phyloP scores from a whole-genome alignment of 2,113 vertebrate species.

The Indicator indicator region DNA sequence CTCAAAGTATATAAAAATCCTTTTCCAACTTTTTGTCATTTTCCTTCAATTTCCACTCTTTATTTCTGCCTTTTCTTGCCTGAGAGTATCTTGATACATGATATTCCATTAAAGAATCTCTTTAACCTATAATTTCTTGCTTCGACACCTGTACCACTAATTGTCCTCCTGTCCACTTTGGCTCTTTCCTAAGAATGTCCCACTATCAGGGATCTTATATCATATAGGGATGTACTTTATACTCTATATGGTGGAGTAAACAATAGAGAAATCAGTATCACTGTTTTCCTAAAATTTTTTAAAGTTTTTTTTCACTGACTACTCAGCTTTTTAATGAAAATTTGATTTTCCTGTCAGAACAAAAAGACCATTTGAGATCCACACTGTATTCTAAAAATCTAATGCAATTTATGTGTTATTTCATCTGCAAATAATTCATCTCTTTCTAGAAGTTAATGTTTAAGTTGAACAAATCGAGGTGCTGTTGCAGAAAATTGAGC shows the following conservation, averaged over 20 bases:
- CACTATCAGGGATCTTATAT: not conserved
- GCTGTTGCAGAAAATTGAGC: constrained; percentile 6
- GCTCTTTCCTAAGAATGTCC: not conserved
- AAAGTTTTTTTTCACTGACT: not conserved
- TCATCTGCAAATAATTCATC: constrained; percentile 2
- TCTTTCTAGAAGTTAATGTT: not conserved
- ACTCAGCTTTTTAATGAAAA: not conserved
- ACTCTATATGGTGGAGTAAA: not conserved
- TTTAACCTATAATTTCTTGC: not conserved
- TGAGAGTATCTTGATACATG: not conserved
- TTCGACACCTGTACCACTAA: not conserved
- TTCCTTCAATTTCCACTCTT: not conserved
- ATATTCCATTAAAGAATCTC: not conserved
- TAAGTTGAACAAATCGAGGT: constrained; percentile 12
- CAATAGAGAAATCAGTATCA: not conserved
- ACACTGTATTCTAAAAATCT: not conserved
- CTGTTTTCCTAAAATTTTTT: not conserved
- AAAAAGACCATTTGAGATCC: not conserved
- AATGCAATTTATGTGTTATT: not conserved
- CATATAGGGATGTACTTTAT: not conserved
- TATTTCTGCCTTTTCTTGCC: not conserved
- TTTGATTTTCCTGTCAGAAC: not conserved
- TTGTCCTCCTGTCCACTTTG: not conserved
- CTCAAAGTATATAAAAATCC: not conserved
- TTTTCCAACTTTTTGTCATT: not conserved